Conservation (phyloP, 2,113 vertebrate species). For the Nothocercus julius region DNA sequence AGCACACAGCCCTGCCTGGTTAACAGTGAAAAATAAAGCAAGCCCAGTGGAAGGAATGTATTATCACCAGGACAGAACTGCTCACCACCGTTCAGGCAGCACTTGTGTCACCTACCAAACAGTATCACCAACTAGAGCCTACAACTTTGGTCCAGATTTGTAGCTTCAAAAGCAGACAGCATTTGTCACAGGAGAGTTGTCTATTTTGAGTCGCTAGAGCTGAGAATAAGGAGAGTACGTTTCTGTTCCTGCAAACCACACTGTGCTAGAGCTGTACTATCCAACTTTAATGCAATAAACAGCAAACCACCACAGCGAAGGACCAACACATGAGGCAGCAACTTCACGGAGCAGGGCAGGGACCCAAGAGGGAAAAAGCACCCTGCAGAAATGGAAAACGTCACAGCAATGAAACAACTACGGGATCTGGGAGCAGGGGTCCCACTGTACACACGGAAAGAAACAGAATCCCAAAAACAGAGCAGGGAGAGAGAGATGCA, state of each 20-base stretch:
- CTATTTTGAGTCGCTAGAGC: conserved; percentile 49
- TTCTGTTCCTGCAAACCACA: conserved; percentile 28
- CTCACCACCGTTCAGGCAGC: not conserved
- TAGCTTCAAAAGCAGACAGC: not conserved
- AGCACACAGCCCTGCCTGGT: not conserved
- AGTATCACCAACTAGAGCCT: not conserved
- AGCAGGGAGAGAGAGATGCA: conserved; percentile 58
- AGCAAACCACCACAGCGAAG: not conserved
- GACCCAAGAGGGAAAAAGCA: not conserved
- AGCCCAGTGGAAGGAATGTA: not conserved
- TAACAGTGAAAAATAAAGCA: not conserved
- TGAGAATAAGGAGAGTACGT: not conserved
- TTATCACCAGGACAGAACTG: not conserved
- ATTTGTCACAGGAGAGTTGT: not conserved
- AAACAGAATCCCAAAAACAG: conserved; percentile 56
- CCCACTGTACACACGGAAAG: conserved; percentile 50
- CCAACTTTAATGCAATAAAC: conserved; percentile 39
- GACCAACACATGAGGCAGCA: not conserved
- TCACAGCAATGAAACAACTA: conserved; percentile 72
- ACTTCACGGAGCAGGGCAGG: not conserved
- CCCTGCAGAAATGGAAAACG: conserved; percentile 65
- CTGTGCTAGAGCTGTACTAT: conserved; percentile 2
- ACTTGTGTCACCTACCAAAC: no score
- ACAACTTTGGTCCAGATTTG: not conserved
- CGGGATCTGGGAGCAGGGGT: conserved; percentile 55